These are phyloP conservation scores for Melanogrammus aeglefinus DNA, from an alignment of 2,797 vertebrate species.

Conservation along the genomic window DNA sequence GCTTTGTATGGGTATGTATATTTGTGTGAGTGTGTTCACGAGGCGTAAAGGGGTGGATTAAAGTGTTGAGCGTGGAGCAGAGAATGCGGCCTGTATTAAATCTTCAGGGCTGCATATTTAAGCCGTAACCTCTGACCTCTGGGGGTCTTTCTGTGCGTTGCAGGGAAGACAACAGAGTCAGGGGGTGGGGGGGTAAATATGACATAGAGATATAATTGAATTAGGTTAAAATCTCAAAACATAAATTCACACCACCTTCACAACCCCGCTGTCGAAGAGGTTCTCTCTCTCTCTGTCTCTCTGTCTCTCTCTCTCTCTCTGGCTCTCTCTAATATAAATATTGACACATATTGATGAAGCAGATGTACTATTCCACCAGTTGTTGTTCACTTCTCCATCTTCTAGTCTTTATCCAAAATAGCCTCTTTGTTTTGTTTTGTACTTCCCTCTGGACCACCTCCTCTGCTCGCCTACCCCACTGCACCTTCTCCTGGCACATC, in stretches of 20 bases:
- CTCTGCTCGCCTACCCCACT: conserved; percentile 14
- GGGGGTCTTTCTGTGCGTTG: conserved; percentile 5
- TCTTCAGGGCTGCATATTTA: conserved; percentile 68
- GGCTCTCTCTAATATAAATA: background rate
- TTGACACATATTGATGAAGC: too few species aligned
- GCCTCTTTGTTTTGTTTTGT: too few species aligned
- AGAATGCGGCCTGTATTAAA: conserved; percentile 61
- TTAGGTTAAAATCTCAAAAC: background rate
- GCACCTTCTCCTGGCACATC: background rate
- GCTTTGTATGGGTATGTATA: background rate
- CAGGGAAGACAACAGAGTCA: background rate
- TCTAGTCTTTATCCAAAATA: too few species aligned
- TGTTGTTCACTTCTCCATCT: background rate
- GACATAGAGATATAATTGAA: background rate
- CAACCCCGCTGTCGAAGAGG: background rate
- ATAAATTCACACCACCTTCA: background rate
- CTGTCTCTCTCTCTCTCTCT: background rate
- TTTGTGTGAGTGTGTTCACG: conserved; percentile 15
- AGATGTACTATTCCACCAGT: background rate
- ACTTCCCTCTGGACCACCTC: background rate
- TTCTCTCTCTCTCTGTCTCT: background rate
- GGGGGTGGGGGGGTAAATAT: background rate
- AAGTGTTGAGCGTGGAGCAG: conserved; percentile 21
- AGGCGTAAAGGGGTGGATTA: background rate
- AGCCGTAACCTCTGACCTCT: conserved; percentile 62